Evolutionary conservation across 2,113 vertebrate species (phyloP), one percentile per base, ranked within the genome.

Genomic region (Rhabdomys dilectus): DNA sequence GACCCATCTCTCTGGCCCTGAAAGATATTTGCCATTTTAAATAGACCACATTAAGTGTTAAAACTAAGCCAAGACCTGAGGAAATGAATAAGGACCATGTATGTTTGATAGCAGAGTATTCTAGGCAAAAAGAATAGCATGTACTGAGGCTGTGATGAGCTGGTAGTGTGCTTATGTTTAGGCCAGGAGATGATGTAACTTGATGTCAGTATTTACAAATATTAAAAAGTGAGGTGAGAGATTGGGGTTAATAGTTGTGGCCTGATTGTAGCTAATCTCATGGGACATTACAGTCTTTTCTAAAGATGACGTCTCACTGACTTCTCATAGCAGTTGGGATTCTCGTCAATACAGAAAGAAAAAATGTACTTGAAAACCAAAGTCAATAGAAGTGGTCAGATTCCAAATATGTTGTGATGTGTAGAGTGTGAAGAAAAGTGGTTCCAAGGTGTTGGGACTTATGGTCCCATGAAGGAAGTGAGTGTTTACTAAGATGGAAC

Each of bases 201-300:
- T 16, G 5, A 48, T 19, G 78, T 9, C 8, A 76, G 3, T 80
- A 36, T 89, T 77, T 75, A 26, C 21, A 34, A 62, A 29, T 7
- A 85, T 64, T 78, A 92, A 60, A 56, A 93, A 88, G 36, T 78
- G 34, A 91, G 15, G 22, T 73, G 75, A 88, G 70, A 80, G 73
- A 19, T 1, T 3, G 31, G 21, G 3, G 60, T 26, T 73, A n/a
- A 48, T 53, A 21, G 8, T 51, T 12, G 3, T 64, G 34, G 17
- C 70, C 64, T 72, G 22, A 31, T 36, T 39, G 4, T 62, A 93
- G 78, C 21, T 94, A 19, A 66, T 39, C 34, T 16, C 3, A 8
- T 9, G 77, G 75, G 48, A 10, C 36, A 24, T 64, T 56, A 15
- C 26, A 31, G 31, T 48, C 56, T 21, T 56, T n/a, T 76, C 31